Evolutionary conservation across 2,113 vertebrate species (phyloP), one percentile per base, ranked within the genome.

Genomic region (Oncorhynchus gorbuscha): DNA sequence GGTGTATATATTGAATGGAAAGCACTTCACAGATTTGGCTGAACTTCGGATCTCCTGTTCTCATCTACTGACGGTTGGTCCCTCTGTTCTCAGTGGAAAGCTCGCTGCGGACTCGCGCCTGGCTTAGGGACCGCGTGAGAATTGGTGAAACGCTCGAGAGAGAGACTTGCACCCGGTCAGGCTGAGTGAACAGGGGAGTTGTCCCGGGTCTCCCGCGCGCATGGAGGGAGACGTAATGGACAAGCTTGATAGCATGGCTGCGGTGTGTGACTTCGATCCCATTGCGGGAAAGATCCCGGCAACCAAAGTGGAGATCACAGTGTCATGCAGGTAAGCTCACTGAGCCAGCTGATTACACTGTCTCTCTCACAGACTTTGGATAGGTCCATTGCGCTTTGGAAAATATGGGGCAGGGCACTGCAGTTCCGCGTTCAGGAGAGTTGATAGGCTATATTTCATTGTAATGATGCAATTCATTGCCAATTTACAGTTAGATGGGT

Each of bases 291-390:
- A 90, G 90, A 95, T 97, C 84, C 96, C 97, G n/a, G 95, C 96
- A 86, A 97, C 97, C 84, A 97, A 96, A 83, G 97, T 98, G 91
- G 97, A 98, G 92, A 93, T 98, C 90, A 97, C 95, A 64, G 97
- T 97, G 78, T 98, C 97, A 30, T 97, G 96, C 96, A 98, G 97
- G 97, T 93, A 84, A 89, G 89, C 76, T 72, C 13, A 55, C 51
- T 0, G 51, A 55, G 16, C 73, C 22, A 5, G 48, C 62, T 28
- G 61, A 48, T 76, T 28, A 72, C 59, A 9, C 45, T 7, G 20
- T 61, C 35, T 75, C 68, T 68, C 64, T 65, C 73, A 65, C 7
- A 45, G 32, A 75, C 45, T 75, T 79, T 72, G 79, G 59, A 72
- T 58, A 35, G 74, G 71, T 32, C 22, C 26, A 20, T 5, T 74